Evolutionary conservation across 2,113 vertebrate genomes (phyloP).

Genomic region (Cololabis saira): DNA sequence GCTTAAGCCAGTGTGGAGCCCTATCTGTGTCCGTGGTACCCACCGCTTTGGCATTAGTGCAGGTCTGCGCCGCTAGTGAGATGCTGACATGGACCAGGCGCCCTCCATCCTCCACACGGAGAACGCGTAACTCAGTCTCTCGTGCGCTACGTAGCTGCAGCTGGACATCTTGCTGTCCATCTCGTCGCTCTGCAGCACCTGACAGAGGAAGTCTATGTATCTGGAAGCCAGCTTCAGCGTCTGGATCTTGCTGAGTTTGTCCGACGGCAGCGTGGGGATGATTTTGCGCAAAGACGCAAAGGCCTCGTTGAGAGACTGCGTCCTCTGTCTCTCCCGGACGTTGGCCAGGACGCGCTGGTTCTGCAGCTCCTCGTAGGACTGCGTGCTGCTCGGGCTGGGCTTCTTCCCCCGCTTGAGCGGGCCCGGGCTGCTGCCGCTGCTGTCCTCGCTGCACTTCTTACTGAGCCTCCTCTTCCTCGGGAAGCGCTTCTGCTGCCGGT

Average conservation of each 20-base stretch:
- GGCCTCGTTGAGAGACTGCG: constrained; percentile 86
- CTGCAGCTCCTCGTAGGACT: constrained; percentile 87
- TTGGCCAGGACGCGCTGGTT: constrained; percentile 86
- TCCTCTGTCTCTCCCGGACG: constrained; percentile 84
- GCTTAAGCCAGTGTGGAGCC: not conserved
- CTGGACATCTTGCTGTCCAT: constrained; percentile 89
- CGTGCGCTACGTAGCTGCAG: constrained; percentile 87
- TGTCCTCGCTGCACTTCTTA: constrained; percentile 81
- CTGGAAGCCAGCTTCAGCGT: constrained; percentile 85
- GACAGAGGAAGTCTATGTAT: constrained; percentile 86
- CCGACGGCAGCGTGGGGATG: constrained; percentile 86
- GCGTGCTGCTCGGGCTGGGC: constrained; percentile 76
- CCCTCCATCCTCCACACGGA: constrained; percentile 89
- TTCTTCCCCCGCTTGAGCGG: constrained; percentile 80
- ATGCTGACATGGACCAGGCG: constrained; percentile 86
- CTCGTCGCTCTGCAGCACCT: constrained; percentile 88
- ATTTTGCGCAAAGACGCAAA: constrained; percentile 85
- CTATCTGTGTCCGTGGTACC: constrained; percentile 31
- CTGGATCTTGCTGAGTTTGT: constrained; percentile 88
- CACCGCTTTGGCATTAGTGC: constrained; percentile 77
- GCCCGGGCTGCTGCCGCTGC: constrained; percentile 75
- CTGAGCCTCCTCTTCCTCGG: constrained; percentile 79
- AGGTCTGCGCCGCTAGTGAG: constrained; percentile 74
- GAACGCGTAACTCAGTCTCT: constrained; percentile 87
- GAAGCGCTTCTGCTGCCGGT: constrained; percentile 79